Evolutionary conservation across 2,113 vertebrate genomes (phyloP).

Genomic region (Tachysurus fulvidraco): DNA sequence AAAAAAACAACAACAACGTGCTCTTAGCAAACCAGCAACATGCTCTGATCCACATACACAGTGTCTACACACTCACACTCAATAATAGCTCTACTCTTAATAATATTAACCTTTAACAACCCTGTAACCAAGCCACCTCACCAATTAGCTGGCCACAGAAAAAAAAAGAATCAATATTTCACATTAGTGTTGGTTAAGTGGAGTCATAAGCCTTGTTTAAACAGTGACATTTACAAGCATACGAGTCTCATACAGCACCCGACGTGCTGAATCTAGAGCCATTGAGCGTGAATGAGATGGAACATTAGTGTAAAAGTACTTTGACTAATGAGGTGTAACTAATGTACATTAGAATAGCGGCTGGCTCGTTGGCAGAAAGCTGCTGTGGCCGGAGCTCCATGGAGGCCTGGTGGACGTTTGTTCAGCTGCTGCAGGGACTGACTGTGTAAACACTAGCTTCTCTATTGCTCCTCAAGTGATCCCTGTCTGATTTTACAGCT

Average conservation of each 20-base stretch:
- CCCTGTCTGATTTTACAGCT: conserved; percentile 45
- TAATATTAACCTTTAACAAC: conserved; percentile 31
- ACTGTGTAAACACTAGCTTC: conserved; percentile 52
- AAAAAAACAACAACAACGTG: background rate
- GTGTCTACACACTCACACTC: background rate
- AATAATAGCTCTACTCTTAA: conserved; percentile 2
- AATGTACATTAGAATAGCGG: conserved; percentile 42
- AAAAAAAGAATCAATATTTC: conserved; percentile 20
- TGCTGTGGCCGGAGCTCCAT: conserved; percentile 23
- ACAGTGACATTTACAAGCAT: conserved; percentile 28
- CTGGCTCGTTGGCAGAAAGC: conserved; percentile 17
- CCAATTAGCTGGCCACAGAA: conserved; percentile 18
- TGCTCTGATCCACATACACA: background rate
- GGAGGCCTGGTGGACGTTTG: conserved; percentile 54
- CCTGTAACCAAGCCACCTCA: conserved; percentile 15
- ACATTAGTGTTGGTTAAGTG: conserved; percentile 31
- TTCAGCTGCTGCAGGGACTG: conserved; percentile 58
- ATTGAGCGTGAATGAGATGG: conserved; percentile 2
- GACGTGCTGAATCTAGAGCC: conserved; percentile 6
- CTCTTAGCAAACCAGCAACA: background rate
- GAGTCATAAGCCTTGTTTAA: conserved; percentile 9
- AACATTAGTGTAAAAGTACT: conserved; percentile 55
- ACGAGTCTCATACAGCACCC: background rate
- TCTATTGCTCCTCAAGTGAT: conserved; percentile 60
- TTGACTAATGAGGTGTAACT: conserved; percentile 62